Percentiles rank a stretch among this genome's conserved stretches.
These are phyloP conservation scores for Thumatha senex DNA, from an alignment of 2,888 invertebrate genomes.

Conservation along the genomic window DNA sequence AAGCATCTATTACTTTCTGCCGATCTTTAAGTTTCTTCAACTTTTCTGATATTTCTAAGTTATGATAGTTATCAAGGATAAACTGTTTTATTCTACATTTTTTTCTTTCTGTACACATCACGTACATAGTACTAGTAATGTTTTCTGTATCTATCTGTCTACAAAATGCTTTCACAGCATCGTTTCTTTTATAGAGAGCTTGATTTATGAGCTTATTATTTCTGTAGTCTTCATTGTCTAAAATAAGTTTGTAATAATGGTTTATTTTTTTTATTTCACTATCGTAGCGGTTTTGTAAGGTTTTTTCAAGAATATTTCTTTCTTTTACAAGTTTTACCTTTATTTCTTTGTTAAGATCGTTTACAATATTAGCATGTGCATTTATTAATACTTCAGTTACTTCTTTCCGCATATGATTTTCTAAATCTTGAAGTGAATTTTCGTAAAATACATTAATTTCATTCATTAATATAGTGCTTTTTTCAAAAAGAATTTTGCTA, in stretches of 20 bases:
- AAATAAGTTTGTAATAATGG: constrained; percentile 63
- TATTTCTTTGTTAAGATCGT: constrained; percentile 60
- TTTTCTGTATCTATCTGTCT: constrained; percentile 63
- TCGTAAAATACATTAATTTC: constrained; percentile 66
- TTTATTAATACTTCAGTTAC: constrained; percentile 47
- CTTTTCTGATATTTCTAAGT: constrained; percentile 53
- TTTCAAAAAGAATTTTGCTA: constrained; percentile 51
- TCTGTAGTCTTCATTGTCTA: constrained; percentile 57
- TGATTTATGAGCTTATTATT: constrained; percentile 53
- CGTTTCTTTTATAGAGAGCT: constrained; percentile 60
- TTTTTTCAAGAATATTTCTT: constrained; percentile 46
- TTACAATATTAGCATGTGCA: constrained; percentile 55
- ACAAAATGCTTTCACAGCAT: constrained; percentile 62
- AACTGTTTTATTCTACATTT: constrained; percentile 70
- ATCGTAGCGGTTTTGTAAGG: constrained; percentile 49
- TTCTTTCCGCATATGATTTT: constrained; percentile 58
- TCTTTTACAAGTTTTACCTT: constrained; percentile 55
- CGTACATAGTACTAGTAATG: constrained; percentile 68
- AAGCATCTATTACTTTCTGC: constrained; percentile 47
- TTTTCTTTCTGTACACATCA: constrained; percentile 71
- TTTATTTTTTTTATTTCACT: constrained; percentile 59
- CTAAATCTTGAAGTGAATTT: constrained; percentile 61
- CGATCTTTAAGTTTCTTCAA: constrained; percentile 55
- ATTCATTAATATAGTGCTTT: constrained; percentile 57
- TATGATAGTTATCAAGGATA: constrained; percentile 59